Evolutionary conservation across 2,113 vertebrate species (phyloP), one percentile per base, ranked within the genome.

Genomic region (Dasyurus viverrinus): DNA sequence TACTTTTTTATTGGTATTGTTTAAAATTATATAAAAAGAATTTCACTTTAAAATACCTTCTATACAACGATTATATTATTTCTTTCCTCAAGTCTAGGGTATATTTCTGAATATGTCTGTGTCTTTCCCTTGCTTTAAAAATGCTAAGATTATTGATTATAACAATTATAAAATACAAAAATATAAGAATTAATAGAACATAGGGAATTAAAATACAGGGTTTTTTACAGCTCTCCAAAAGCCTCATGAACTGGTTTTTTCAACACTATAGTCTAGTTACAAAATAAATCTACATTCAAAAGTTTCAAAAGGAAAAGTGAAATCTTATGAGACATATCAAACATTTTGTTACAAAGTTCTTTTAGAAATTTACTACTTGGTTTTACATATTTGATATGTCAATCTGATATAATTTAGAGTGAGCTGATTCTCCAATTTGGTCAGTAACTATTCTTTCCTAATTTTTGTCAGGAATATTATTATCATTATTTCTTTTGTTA

Each of bases 381-480:
- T 93, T 95, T 84, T 90, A 16, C 27, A 90, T 90, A 91, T 91
- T 24, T 94, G 5, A 93, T 93, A 92, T 91, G 91, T 94, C 11
- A 91, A 96, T 52, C 9, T 52, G 10, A 52, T 52, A 76, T 93
- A 89, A 93, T 68, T 93, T 95, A 11, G 24, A 55, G 8, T 54
- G 93, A 89, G 76, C 26, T 92, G 42, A 92, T 92, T 8, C 93
- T 94, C 48, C 92, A 97, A 95, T 53, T 30, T 54, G 3, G 92
- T 93, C 11, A 91, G 60, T 25, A 95, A 89, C 95, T 23, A 96
- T 10, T 16, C 93, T 54, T 60, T 93, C 94, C 57, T 93, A 92
- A 96, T 57, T 96, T 94, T 91, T 90, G 27, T 89, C 93, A 55
- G 23, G 36, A 95, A 91, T 95, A 68, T 76, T 92, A 95, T 53